phyloP scores from a whole-genome alignment of 2,113 vertebrate species.

The Mormyrus iriodes region DNA sequence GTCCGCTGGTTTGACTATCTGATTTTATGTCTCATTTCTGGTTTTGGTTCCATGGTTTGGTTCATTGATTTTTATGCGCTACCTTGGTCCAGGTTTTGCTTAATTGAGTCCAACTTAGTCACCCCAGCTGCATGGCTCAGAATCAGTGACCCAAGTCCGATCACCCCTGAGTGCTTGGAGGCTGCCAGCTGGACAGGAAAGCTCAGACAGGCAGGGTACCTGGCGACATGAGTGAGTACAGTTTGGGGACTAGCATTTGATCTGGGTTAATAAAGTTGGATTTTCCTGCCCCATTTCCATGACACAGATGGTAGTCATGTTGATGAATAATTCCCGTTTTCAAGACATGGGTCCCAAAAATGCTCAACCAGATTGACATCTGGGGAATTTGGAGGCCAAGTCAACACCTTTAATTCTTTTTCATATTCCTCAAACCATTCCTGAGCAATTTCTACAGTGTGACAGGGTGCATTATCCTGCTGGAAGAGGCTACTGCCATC shows the following conservation, averaged over 20 bases:
- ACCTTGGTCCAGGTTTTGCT: neutral
- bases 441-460: neutral
- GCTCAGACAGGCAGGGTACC: neutral
- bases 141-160: neutral
- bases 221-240: neutral
- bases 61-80: too few species aligned
- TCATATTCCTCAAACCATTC: neutral
- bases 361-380: neutral
- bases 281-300: neutral
- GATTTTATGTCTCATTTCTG: neutral
- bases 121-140: neutral
- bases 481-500: neutral
- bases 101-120: neutral
- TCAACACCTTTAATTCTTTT: neutral
- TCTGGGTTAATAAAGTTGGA: neutral
- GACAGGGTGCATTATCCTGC: neutral
- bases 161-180: neutral
- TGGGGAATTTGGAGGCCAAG: neutral
- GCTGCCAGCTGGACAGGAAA: neutral
- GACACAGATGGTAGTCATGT: neutral
- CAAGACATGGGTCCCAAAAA: neutral
- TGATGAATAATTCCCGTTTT: neutral
- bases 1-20: neutral
- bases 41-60: neutral
- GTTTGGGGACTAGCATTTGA: neutral